Base-by-base conservation (phyloP, 2,888 invertebrate genomes). In the Lycophotia porphyrea region DNA sequence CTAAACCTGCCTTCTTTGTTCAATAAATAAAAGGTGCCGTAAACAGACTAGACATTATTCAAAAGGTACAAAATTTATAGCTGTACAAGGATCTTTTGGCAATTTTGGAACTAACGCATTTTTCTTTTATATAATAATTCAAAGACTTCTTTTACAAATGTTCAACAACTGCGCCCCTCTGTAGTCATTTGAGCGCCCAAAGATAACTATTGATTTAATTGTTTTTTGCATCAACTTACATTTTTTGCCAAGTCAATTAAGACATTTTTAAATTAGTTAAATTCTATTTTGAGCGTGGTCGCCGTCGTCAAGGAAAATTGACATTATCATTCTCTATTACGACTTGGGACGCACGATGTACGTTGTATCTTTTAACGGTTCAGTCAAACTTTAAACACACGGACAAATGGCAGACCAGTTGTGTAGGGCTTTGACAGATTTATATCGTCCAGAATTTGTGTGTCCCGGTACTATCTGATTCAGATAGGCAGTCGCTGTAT, bases 21-120 rank as follows among this genome's bases (percentile, higher is more conserved):
- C 34, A 27, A 42, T 42, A 76, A 64, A 72, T 71, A 73, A n/a
- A 36, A 64, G 34, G 21, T 69, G 60, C 58, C 60, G 21, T 36
- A 5, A 47, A 21, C 39, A 67, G 5, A 24, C 27, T 9, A 71
- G 36, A 47, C 11, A 31, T 36, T 27, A 27, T 44, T 21, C 24
- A 64, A 21, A 39, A 39, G 18, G n/a, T 63, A n/a, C 9, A 39
- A 63, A n/a, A 21, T 13, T 13, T 4, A 39, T 31, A 18, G 18
- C 18, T 18, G 58, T 55, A 55, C 55, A 27, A 27, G 27, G 15
- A 27, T 15, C 5, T 58, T 58, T 31, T 31, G 8, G n/a, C 0
- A 0, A 24, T n/a, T 52, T n/a, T 2, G n/a, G 52, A 5, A 52
- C 13, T n/a, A 52, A 24, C 3, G 24, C 9, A 0, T 49, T 49